These are phyloP conservation scores for Erethizon dorsatum DNA, from an alignment of 2,797 vertebrate species.

Conservation along the genomic window DNA sequence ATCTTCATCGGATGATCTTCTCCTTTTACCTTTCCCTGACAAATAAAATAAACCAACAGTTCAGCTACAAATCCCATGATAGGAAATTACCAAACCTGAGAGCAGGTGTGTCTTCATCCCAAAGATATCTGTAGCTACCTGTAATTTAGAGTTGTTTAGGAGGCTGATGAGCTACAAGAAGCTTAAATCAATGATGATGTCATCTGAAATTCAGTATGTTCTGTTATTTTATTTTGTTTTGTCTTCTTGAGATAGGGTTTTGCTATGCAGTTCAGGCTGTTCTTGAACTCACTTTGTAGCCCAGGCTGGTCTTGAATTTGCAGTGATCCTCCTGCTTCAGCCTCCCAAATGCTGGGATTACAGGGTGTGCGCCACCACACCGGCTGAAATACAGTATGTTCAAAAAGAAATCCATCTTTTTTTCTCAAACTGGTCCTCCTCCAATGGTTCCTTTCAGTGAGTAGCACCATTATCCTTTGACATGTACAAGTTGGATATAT, in stretches of 20 bases:
- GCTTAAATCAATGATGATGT: conserved; percentile 1
- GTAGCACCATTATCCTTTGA: background rate
- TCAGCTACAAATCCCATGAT: background rate
- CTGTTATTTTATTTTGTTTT: background rate
- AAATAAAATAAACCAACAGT: background rate
- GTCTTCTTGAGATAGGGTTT: background rate
- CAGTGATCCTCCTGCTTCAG: background rate
- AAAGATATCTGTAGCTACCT: background rate
- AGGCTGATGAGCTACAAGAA: conserved; percentile 28
- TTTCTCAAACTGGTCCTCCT: background rate
- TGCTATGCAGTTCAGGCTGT: background rate
- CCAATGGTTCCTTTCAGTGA: background rate
- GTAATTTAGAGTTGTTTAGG: conserved; percentile 22
- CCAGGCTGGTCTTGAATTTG: background rate
- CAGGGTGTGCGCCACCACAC: background rate
- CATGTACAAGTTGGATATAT: background rate
- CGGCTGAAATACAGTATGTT: conserved; percentile 11
- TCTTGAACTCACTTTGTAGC: background rate
- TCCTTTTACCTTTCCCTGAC: conserved; percentile 89
- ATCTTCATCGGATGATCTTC: conserved; percentile 85
- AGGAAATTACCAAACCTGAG: conserved; percentile 40
- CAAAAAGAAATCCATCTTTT: background rate
- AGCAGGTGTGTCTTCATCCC: background rate
- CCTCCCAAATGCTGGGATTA: background rate
- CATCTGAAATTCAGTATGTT: conserved; percentile 39